Conservation (phyloP, 2,888 invertebrate genomes). For the Pollenia labialis region DNA sequence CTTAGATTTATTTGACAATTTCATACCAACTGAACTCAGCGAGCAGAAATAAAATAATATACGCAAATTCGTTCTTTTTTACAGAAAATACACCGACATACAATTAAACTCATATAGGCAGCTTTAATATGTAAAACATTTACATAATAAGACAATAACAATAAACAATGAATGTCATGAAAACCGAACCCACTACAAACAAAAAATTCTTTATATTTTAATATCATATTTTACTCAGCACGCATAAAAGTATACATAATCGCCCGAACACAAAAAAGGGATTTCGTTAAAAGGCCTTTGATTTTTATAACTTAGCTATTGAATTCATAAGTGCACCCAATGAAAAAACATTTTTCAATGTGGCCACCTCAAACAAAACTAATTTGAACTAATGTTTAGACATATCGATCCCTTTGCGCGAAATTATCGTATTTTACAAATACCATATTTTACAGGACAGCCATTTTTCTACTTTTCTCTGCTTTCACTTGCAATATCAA, state of each 20-base stretch:
- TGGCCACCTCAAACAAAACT: too few relatives aligned
- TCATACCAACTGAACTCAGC: slow-evolving; percentile 33
- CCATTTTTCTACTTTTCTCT: too few relatives aligned
- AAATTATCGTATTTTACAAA: too few relatives aligned
- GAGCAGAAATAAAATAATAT: slow-evolving; percentile 35
- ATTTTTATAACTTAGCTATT: too few relatives aligned
- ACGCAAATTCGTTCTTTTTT: slow-evolving; percentile 18
- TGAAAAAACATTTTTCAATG: too few relatives aligned
- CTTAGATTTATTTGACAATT: slow-evolving; percentile 62
- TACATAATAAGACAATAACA: slow-evolving; percentile 69
- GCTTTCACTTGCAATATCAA: too few relatives aligned
- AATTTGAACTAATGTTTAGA: too few relatives aligned
- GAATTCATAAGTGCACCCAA: too few relatives aligned
- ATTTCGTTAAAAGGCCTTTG: too few relatives aligned
- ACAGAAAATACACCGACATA: not conserved
- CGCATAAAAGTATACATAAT: slow-evolving; percentile 38
- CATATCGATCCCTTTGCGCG: too few relatives aligned
- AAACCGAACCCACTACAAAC: slow-evolving; percentile 60
- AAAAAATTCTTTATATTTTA: slow-evolving; percentile 59
- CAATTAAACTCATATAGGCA: not conserved
- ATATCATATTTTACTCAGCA: slow-evolving; percentile 67
- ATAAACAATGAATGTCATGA: slow-evolving; percentile 67
- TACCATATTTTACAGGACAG: too few relatives aligned
- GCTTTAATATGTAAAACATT: slow-evolving; percentile 35
- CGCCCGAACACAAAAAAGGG: not conserved